Evolutionary conservation across 2,888 invertebrate genomes (phyloP), one percentile per base, ranked within the genome.

Genomic region (Apomyelois bistriatella): DNA sequence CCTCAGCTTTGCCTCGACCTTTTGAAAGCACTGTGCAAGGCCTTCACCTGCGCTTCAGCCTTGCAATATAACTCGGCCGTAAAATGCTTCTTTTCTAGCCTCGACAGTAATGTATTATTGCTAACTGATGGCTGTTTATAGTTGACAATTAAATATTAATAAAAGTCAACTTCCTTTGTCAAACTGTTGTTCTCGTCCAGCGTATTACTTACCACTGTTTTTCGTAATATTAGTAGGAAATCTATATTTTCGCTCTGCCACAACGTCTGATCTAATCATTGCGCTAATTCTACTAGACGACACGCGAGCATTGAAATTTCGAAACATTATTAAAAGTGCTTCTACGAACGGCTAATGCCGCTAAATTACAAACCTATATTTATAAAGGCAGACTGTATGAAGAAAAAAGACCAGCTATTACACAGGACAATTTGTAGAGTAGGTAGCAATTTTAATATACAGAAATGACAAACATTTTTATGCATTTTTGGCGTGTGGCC

Each of bases 391-490:
- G 30, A 10, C 30, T 16, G 32, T 32, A 32, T 13, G 43, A 6
- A 30, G 12, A 30, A 32, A 46, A 12, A 13, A 15, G 10, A 15
- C 12, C 5, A 46, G 32, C 15, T 46, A 35, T 16, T 16, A 16
- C 9, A 32, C 46, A 35, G 30, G 15, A 32, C 32, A 16, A 46
- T 46, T 46, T 46, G 46, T 46, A 43, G 22, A 22, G 42, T 37
- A 16, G 40, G 16, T 46, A 15, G 32, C 32, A 46, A 16, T 35
- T 46, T 32, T 46, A 32, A 46, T 46, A 16, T 32, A 32, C 46
- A 30, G 43, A 43, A 43, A 43, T 43, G 46, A 46, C 46, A 32
- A 46, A 46, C 46, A 15, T 46, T 46, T 46, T 46, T 46, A 46
- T 46, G 46, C 32, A 46, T 46, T 46, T 32, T 46, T 46, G 32